Conservation (phyloP, 2,888 invertebrate species). For the Mesoligia furuncula region DNA sequence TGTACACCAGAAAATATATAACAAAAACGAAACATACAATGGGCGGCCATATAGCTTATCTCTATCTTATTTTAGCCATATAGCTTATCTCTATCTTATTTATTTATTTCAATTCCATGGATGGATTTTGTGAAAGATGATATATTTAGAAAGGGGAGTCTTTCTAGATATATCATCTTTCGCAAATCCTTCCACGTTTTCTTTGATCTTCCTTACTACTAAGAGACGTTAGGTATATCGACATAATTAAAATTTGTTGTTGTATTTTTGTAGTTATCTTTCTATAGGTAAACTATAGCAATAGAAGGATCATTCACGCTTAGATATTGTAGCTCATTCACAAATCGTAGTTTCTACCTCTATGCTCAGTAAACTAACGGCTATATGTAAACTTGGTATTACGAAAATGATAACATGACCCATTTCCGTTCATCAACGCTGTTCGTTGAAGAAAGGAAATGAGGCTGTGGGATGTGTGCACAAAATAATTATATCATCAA, state of each 20-base stretch:
- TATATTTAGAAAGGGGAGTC: no score
- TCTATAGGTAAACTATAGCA: neutral
- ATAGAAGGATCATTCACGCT: no score
- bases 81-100: no score
- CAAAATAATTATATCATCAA: slow-evolving; percentile 6
- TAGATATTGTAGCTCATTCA: neutral
- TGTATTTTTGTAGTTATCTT: neutral
- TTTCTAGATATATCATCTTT: neutral
- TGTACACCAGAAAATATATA: no score
- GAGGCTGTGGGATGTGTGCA: neutral
- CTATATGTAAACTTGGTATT: neutral
- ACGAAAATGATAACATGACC: slow-evolving; percentile 12
- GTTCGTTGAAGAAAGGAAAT: neutral
- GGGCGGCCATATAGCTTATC: no score
- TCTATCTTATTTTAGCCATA: no score
- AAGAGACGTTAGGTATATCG: neutral
- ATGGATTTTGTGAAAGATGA: no score
- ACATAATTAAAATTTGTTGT: neutral
- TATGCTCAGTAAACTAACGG: neutral
- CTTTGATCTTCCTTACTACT: neutral
- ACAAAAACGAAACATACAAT: no score
- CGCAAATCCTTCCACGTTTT: neutral
- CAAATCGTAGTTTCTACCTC: neutral
- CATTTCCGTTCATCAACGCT: neutral
- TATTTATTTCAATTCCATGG: no score